phyloP scores from a whole-genome alignment of 1,140 invertebrate genomes.

The Ptiloglossa arizonensis region DNA sequence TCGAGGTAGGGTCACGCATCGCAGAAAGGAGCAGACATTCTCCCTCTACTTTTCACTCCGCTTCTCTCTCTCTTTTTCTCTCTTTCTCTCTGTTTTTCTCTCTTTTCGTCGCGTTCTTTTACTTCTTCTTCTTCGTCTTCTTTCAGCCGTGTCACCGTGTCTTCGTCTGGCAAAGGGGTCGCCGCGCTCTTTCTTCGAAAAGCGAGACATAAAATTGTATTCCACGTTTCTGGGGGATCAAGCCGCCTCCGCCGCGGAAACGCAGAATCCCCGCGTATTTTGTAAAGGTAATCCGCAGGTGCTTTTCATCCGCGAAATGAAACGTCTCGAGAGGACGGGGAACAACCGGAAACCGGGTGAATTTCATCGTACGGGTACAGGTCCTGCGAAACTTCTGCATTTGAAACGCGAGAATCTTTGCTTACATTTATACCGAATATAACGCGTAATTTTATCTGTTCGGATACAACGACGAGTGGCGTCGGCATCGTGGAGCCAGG shows the following conservation, averaged over 20 bases:
- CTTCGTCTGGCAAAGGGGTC: slow-evolving; percentile 20
- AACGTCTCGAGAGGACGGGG: slow-evolving; percentile 57
- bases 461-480: background rate
- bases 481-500: background rate
- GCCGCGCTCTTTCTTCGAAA: slow-evolving; percentile 36
- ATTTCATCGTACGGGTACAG: slow-evolving; percentile 33
- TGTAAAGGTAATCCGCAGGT: slow-evolving; percentile 62
- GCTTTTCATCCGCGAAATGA: slow-evolving; percentile 66
- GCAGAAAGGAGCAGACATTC: slow-evolving; percentile 36
- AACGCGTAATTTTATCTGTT: slow-evolving; percentile 22
- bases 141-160: background rate
- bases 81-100: background rate
- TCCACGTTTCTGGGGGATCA: slow-evolving; percentile 45
- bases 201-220: slow-evolving; percentile 60
- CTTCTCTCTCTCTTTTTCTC: background rate
- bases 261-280: slow-evolving; percentile 56
- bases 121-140: background rate
- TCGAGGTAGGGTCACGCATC: slow-evolving; percentile 18
- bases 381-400: slow-evolving; percentile 21
- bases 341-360: slow-evolving; percentile 34
- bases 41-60: background rate
- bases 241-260: slow-evolving; percentile 25
- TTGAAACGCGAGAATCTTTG: slow-evolving; percentile 19
- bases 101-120: background rate
- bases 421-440: slow-evolving; percentile 2